phyloP scores from a whole-genome alignment of 2,888 invertebrate genomes.

The Parascotia fuliginaria region DNA sequence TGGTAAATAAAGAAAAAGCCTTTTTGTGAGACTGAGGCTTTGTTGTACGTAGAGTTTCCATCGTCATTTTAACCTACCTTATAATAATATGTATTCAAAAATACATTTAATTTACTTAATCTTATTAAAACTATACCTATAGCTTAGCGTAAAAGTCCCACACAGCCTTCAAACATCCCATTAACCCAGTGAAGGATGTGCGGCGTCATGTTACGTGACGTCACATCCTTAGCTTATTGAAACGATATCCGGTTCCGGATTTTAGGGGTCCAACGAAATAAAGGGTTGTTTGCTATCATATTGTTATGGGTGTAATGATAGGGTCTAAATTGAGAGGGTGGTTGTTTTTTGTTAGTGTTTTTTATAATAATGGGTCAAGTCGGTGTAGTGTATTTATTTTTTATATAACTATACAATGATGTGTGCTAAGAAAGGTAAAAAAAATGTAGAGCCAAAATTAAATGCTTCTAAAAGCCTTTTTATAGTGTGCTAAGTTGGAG shows the following conservation, averaged over 20 bases:
- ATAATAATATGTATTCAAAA: too few species aligned
- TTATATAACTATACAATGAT: not conserved
- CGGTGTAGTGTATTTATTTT: not conserved
- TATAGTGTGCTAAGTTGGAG: too few species aligned
- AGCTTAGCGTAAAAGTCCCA: slow-evolving; percentile 28
- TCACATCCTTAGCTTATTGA: slow-evolving; percentile 52
- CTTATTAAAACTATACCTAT: slow-evolving; percentile 2
- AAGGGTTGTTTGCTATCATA: slow-evolving; percentile 49
- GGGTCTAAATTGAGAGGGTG: slow-evolving; percentile 7
- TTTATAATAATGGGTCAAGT: slow-evolving; percentile 21
- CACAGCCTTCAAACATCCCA: slow-evolving; percentile 27
- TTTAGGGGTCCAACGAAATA: slow-evolving; percentile 49
- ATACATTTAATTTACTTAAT: too few species aligned
- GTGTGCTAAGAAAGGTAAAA: not conserved
- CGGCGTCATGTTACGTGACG: slow-evolving; percentile 49
- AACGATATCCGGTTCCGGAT: slow-evolving; percentile 60
- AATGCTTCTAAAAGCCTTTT: too few species aligned
- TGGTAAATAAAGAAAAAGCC: too few species aligned
- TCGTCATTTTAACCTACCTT: too few species aligned
- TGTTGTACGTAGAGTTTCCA: too few species aligned
- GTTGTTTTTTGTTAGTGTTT: not conserved
- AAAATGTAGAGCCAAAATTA: too few species aligned
- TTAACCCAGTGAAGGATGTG: slow-evolving; percentile 56
- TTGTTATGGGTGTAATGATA: slow-evolving; percentile 40
- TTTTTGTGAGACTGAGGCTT: too few species aligned